Evolutionary conservation across 2,797 vertebrate species (phyloP).

Genomic region (Microctenopoma lineatum): DNA sequence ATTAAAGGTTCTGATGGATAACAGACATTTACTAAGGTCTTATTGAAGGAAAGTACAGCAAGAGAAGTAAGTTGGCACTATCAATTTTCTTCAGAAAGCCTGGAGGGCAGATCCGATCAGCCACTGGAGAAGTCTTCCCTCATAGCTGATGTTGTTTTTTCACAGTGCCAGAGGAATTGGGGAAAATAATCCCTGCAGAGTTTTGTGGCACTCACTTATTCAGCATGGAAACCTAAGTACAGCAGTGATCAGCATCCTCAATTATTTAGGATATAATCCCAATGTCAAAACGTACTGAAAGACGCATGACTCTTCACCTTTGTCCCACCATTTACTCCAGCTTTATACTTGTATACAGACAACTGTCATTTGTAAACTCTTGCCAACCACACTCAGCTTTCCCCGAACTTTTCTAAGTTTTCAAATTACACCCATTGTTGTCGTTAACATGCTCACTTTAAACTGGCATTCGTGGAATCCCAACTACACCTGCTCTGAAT

Average conservation of each 20-base stretch:
- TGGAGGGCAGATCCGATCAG: conserved; percentile 61
- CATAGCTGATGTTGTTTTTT: conserved; percentile 60
- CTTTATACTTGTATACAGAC: too few relatives aligned
- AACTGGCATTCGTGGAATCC: not conserved
- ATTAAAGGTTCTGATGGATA: conserved; percentile 52
- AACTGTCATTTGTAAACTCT: too few relatives aligned
- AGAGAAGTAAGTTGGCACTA: conserved; percentile 6
- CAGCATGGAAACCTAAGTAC: conserved; percentile 35
- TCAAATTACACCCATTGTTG: too few relatives aligned
- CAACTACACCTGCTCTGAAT: not conserved
- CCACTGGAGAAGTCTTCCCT: conserved; percentile 43
- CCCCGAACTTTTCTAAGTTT: too few relatives aligned
- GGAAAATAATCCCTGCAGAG: conserved; percentile 41
- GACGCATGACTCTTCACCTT: too few relatives aligned
- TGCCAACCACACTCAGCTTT: too few relatives aligned
- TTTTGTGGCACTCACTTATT: conserved; percentile 28
- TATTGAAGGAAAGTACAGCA: conserved; percentile 26
- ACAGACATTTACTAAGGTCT: conserved; percentile 34
- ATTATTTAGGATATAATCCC: conserved; percentile 8
- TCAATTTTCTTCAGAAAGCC: conserved; percentile 45
- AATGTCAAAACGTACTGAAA: conserved; percentile 10
- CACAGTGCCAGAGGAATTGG: conserved; percentile 43
- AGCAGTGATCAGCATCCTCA: conserved; percentile 25
- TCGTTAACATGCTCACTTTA: not conserved
- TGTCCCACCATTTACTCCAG: too few relatives aligned